A percentile compares a stretch with the other conserved stretches of the same genome.
phyloP scores from a whole-genome alignment of 2,113 vertebrate genomes.

The Chloropsis hardwickii region DNA sequence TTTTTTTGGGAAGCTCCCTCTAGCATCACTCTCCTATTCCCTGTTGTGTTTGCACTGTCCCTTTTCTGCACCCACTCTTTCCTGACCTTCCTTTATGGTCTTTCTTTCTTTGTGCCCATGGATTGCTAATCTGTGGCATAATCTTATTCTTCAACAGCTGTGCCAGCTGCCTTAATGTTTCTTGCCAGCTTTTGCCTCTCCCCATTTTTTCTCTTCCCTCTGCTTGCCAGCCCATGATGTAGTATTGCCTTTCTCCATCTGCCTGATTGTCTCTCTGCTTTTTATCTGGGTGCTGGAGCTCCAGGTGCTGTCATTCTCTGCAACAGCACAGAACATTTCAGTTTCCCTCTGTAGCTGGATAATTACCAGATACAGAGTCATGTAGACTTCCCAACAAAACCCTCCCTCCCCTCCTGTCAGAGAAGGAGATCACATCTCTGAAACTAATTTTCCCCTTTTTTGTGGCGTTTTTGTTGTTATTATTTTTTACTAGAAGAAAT shows the following conservation, averaged over 20 bases:
- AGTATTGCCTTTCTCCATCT: slow-evolving; percentile 51
- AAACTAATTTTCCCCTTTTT: neutral
- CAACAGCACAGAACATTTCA: slow-evolving; percentile 48
- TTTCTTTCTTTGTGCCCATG: neutral
- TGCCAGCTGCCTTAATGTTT: neutral
- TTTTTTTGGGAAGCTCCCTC: neutral
- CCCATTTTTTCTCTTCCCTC: neutral
- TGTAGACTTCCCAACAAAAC: slow-evolving; percentile 7
- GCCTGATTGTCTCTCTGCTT: slow-evolving; percentile 24
- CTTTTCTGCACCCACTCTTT: neutral
- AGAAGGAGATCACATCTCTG: slow-evolving; percentile 23
- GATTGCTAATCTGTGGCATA: slow-evolving; percentile 34
- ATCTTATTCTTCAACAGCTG: slow-evolving; percentile 28
- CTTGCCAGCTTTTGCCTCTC: slow-evolving; percentile 13
- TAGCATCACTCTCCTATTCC: neutral
- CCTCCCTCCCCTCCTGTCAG: slow-evolving; percentile 8
- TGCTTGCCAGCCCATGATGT: neutral
- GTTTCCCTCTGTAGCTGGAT: slow-evolving; percentile 27
- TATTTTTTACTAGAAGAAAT: neutral
- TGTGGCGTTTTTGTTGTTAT: fast-evolving
- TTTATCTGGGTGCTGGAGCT: slow-evolving; percentile 52
- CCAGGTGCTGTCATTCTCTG: slow-evolving; percentile 51
- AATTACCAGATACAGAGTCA: slow-evolving; percentile 60
- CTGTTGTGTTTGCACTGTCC: neutral
- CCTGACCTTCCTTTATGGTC: neutral